These are phyloP conservation scores for Platycheirus rosarum DNA, from an alignment of 2,888 invertebrate genomes.

Conservation along the genomic window DNA sequence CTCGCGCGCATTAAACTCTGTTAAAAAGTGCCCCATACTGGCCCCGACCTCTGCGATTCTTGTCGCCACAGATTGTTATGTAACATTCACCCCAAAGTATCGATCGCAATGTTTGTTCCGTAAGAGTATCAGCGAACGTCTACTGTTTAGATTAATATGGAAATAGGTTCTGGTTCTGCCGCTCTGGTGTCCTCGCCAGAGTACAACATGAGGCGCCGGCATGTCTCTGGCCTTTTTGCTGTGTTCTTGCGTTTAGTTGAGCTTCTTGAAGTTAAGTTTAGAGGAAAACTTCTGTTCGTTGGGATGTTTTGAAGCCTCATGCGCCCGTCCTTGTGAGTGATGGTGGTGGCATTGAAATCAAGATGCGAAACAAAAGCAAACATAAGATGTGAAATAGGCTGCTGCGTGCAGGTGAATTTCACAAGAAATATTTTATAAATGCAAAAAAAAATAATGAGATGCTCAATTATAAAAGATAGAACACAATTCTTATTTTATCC, in stretches of 20 bases:
- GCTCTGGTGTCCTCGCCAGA: background rate
- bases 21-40: constrained; percentile 34
- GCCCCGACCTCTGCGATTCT: constrained; percentile 19
- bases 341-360: constrained; percentile 54
- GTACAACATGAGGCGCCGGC: constrained; percentile 10
- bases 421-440: background rate
- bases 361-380: constrained; percentile 52
- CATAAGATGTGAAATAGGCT: constrained; percentile 31
- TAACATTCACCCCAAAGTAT: constrained; percentile 71
- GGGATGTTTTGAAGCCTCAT: constrained; percentile 34
- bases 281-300: constrained; percentile 28
- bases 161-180: constrained; percentile 5
- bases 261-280: constrained; percentile 28
- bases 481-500: no score
- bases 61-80: constrained; percentile 60
- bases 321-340: background rate
- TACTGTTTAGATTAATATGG: constrained; percentile 15
- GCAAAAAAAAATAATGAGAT: no score
- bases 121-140: constrained; percentile 47
- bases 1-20: constrained; percentile 47
- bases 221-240: constrained; percentile 24
- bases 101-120: constrained; percentile 51
- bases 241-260: constrained; percentile 8
- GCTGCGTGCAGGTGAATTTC: constrained; percentile 29
- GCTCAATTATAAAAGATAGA: no score